phyloP scores from a whole-genome alignment of 1,140 invertebrate species.

The Lysiphlebus fabarum region DNA sequence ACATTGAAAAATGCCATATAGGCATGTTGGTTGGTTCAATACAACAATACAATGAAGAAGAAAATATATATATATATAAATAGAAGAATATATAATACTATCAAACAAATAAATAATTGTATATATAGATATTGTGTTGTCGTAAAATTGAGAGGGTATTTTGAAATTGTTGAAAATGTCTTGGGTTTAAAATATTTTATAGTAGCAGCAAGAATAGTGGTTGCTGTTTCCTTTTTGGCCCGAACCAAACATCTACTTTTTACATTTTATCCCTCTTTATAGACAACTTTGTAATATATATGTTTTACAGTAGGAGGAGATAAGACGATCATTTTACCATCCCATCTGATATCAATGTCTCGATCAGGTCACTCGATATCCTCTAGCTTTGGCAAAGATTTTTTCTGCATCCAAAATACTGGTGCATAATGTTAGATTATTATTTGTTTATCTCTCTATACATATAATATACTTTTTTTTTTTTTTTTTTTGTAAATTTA shows the following conservation, averaged over 20 bases:
- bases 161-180: constrained; percentile 22
- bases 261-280: constrained; percentile 17
- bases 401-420: too few relatives aligned
- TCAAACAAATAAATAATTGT: too few relatives aligned
- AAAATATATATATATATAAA: not conserved
- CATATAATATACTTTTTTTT: too few relatives aligned
- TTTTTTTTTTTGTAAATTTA: not conserved
- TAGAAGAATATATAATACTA: not conserved
- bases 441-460: too few relatives aligned
- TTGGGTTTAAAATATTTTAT: constrained; percentile 33
- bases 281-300: constrained; percentile 9
- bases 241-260: constrained; percentile 30
- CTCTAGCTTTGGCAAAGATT: constrained; percentile 9
- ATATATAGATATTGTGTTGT: constrained; percentile 26
- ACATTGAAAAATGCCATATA: too few relatives aligned
- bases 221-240: constrained; percentile 41
- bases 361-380: constrained; percentile 29
- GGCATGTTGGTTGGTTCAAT: not conserved
- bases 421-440: constrained; percentile 25
- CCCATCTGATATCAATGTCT: constrained; percentile 38
- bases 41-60: too few relatives aligned
- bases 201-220: constrained; percentile 26
- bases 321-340: constrained; percentile 28
- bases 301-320: constrained; percentile 12
- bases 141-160: constrained; percentile 23